phyloP scores from a whole-genome alignment of 2,797 vertebrate genomes.

The Epinephelus malabaricus region DNA sequence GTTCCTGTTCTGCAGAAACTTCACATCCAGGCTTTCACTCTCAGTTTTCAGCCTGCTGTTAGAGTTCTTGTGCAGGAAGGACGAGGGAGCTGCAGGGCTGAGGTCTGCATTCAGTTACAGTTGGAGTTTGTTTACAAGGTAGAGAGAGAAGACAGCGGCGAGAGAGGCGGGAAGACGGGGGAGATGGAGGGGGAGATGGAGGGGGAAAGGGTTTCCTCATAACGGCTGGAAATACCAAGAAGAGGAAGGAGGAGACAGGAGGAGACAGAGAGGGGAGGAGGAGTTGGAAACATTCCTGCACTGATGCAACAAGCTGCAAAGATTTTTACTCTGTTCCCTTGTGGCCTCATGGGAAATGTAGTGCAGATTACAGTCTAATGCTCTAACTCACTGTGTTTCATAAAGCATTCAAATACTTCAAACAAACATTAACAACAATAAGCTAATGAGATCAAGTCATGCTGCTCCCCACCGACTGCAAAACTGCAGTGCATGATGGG shows the following conservation, averaged over 20 bases:
- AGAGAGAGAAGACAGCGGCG: background rate
- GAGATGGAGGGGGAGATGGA: background rate
- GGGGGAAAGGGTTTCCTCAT: slow-evolving; percentile 12
- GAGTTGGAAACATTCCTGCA: slow-evolving; percentile 39
- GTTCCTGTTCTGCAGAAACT: too few relatives aligned
- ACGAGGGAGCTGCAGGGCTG: background rate
- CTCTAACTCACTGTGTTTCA: too few relatives aligned
- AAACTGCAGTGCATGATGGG: too few relatives aligned
- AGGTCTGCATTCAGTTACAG: slow-evolving; percentile 8
- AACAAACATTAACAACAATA: too few relatives aligned
- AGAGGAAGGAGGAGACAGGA: background rate
- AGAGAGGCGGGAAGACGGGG: background rate
- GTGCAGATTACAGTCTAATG: too few relatives aligned
- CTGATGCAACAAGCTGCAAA: slow-evolving; percentile 47
- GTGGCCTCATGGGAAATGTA: too few relatives aligned
- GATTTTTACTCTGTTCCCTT: background rate
- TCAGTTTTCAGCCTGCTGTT: background rate
- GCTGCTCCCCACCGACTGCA: too few relatives aligned
- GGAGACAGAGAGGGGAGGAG: background rate
- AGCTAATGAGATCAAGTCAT: too few relatives aligned
- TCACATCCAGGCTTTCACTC: background rate
- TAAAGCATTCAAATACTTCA: too few relatives aligned
- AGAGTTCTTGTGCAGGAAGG: background rate
- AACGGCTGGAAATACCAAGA: slow-evolving; percentile 44
- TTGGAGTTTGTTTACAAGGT: slow-evolving; percentile 28